These are phyloP conservation scores for Axis porcinus DNA, from an alignment of 2,113 vertebrate species.

Conservation along the genomic window DNA sequence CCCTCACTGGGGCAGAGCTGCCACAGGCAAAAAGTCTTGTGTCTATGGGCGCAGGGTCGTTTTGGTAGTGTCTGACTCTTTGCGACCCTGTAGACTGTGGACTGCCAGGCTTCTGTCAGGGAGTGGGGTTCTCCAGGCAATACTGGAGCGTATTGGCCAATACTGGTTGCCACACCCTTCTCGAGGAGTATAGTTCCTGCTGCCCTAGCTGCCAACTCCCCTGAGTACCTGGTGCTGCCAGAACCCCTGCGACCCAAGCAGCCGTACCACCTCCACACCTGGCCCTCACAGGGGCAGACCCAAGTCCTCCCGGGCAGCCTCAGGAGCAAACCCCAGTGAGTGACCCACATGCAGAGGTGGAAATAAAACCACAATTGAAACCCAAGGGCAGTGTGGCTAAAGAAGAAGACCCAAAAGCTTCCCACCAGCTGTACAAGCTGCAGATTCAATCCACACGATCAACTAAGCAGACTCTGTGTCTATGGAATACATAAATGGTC, in stretches of 20 bases:
- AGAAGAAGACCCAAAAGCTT: background rate
- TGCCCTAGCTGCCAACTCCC: background rate
- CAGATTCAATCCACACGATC: background rate
- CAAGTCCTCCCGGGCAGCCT: background rate
- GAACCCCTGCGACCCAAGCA: background rate
- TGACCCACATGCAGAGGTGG: background rate
- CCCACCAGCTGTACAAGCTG: background rate
- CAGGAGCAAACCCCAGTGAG: background rate
- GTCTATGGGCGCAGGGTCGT: accelerated
- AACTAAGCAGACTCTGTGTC: background rate
- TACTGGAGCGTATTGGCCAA: background rate
- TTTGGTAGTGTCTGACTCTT: background rate
- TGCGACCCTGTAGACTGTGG: background rate
- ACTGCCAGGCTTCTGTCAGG: background rate
- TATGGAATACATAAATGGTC: background rate
- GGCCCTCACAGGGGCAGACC: background rate
- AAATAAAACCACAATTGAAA: background rate
- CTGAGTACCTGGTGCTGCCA: background rate
- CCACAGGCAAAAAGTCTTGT: background rate
- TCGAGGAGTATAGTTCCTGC: background rate
- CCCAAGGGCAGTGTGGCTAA: background rate
- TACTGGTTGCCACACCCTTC: background rate
- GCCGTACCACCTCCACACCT: background rate
- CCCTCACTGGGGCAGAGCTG: background rate
- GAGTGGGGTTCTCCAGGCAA: background rate